Conservation (phyloP, 2,888 invertebrate species). For the Heliconius sara region DNA sequence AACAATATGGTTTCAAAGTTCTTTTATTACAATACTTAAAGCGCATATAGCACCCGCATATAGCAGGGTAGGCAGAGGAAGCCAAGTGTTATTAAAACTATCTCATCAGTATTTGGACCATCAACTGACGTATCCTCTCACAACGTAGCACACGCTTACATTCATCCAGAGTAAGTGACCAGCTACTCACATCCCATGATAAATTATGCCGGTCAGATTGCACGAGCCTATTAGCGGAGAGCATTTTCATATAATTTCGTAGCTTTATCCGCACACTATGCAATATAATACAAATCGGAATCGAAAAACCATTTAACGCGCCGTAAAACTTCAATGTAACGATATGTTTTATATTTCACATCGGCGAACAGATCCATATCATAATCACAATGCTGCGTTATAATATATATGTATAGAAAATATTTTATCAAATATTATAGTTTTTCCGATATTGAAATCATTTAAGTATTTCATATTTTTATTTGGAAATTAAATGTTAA, state of each 20-base stretch:
- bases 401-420: neutral
- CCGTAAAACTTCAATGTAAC: slow-evolving; percentile 50
- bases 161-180: slow-evolving; percentile 27
- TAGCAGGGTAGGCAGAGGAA: neutral
- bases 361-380: slow-evolving; percentile 21
- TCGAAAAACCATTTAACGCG: slow-evolving; percentile 52
- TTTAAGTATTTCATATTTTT: no score
- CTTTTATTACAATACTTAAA: no score
- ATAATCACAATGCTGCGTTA: slow-evolving; percentile 13
- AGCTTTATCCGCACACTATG: slow-evolving; percentile 33
- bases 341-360: slow-evolving; percentile 41
- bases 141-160: slow-evolving; percentile 49
- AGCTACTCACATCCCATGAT: slow-evolving; percentile 30
- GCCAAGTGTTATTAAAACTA: no score
- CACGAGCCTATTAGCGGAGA: slow-evolving; percentile 39
- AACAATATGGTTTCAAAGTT: no score
- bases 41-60: no score
- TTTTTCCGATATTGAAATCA: neutral
- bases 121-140: slow-evolving; percentile 62
- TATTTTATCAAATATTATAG: slow-evolving; percentile 1
- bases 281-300: slow-evolving; percentile 45
- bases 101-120: slow-evolving; percentile 32
- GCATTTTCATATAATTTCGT: slow-evolving; percentile 46
- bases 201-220: slow-evolving; percentile 34
- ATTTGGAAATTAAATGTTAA: neutral